Base-by-base conservation (phyloP, 2,113 vertebrate genomes). In the Nothocercus nigrocapillus region DNA sequence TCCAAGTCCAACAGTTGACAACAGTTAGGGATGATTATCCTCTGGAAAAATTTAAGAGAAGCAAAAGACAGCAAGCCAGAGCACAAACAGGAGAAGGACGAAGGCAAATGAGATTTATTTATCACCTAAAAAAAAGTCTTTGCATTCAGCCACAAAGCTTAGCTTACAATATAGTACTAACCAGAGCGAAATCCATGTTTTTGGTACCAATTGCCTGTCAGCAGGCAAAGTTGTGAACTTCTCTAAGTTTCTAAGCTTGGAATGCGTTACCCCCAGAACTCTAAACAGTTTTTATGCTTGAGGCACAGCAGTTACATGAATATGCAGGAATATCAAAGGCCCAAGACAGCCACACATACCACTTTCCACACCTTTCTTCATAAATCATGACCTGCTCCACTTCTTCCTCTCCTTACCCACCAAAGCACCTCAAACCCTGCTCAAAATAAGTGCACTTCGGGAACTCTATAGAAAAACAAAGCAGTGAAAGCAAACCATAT, bases 161-260 rank as follows among this genome's bases (percentile, higher is more conserved):
- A 44, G 72, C 47, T 45, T 67, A 51, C 2, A 44, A 20, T 20
- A 58, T 0, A 0, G 56, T 0, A 79, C 66, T 8, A 64, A 70
- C 7, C 38, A 77, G 11, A 78, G 4, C 27, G 58, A 67, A 17
- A 32, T n/a, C 66, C 61, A 21, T 51, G 30, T 18, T 28, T 73
- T 27, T 85, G 36, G 18, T 59, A 19, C n/a, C 38, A 53, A 13
- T 2, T 16, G n/a, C 49, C n/a, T 70, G 30, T 49, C 76, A 59
- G 8, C 25, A 47, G 45, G 54, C n/a, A 85, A 70, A 90, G 30
- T 38, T 22, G 11, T 12, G 24, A 91, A 44, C 8, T 58, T 49
- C 75, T 59, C 27, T 30, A 3, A 5, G 34, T 5, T 13, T 64
- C 38, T 11, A 30, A 0, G 1, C 17, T 64, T 62, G 36, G 16